Conservation (phyloP, 2,113 vertebrate species). For the Psephotus haematonotus region DNA sequence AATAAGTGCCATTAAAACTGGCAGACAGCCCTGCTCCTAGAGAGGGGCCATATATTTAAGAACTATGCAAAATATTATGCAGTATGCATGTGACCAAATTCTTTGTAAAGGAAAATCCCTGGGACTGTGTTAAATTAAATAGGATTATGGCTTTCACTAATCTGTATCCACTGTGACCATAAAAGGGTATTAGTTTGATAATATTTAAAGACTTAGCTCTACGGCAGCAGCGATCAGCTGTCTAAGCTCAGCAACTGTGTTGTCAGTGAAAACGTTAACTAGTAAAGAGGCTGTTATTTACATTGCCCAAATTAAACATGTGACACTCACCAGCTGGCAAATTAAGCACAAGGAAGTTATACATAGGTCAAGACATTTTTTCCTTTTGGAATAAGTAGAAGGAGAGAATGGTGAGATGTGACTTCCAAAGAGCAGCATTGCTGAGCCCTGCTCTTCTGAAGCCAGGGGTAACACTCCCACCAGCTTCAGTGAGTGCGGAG, state of each 20-base stretch:
- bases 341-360: slow-evolving; percentile 1
- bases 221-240: slow-evolving; percentile 41
- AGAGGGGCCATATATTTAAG: background rate
- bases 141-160: slow-evolving; percentile 64
- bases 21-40: slow-evolving; percentile 12
- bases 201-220: slow-evolving; percentile 55
- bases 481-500: background rate
- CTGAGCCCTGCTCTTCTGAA: background rate
- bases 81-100: slow-evolving; percentile 50
- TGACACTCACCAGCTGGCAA: slow-evolving; percentile 30
- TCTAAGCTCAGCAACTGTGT: background rate
- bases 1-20: slow-evolving; percentile 24
- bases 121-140: slow-evolving; percentile 66
- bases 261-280: slow-evolving; percentile 29
- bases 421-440: background rate
- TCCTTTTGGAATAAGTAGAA: background rate
- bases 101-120: slow-evolving; percentile 56
- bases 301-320: background rate
- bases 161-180: slow-evolving; percentile 63
- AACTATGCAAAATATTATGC: slow-evolving; percentile 54
- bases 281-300: slow-evolving; percentile 7
- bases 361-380: background rate
- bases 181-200: slow-evolving; percentile 64
- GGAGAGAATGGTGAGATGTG: background rate
- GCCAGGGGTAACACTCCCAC: background rate